A percentile compares a stretch with the other conserved stretches of the same genome.
Evolutionary conservation across 2,888 invertebrate genomes (phyloP).

Genomic region (Drosophila testacea): DNA sequence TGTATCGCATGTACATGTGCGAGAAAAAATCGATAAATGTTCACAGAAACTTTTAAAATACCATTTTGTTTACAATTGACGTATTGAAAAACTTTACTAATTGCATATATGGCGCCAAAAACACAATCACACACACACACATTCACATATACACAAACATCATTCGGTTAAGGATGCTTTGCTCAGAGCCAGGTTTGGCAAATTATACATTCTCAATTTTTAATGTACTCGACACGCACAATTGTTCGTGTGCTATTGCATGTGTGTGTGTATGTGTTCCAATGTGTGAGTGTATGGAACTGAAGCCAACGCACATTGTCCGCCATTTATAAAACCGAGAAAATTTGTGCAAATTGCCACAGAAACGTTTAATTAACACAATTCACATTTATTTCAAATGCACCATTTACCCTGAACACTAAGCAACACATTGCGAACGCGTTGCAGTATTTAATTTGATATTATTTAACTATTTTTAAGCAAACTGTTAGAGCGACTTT

Average conservation of each 20-base stretch:
- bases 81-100: constrained; percentile 44
- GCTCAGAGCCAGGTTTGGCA: constrained; percentile 57
- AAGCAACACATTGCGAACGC: constrained; percentile 42
- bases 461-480: constrained; percentile 70
- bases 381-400: constrained; percentile 31
- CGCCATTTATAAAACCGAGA: constrained; percentile 75
- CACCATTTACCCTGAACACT: constrained; percentile 41
- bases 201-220: constrained; percentile 64
- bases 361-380: constrained; percentile 24
- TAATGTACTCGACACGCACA: constrained; percentile 51
- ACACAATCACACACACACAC: constrained; percentile 18
- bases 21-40: constrained; percentile 69
- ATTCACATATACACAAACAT: constrained; percentile 24
- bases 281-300: constrained; percentile 39
- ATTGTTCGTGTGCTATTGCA: constrained; percentile 36
- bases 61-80: constrained; percentile 48
- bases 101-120: constrained; percentile 60
- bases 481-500: constrained; percentile 69
- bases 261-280: constrained; percentile 20
- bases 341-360: constrained; percentile 51
- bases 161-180: constrained; percentile 56
- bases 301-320: constrained; percentile 80
- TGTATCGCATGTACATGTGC: constrained; percentile 38
- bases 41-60: constrained; percentile 38
- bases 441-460: constrained; percentile 46